Conservation (phyloP, 2,888 invertebrate species). For the Xestobium rufovillosum region DNA sequence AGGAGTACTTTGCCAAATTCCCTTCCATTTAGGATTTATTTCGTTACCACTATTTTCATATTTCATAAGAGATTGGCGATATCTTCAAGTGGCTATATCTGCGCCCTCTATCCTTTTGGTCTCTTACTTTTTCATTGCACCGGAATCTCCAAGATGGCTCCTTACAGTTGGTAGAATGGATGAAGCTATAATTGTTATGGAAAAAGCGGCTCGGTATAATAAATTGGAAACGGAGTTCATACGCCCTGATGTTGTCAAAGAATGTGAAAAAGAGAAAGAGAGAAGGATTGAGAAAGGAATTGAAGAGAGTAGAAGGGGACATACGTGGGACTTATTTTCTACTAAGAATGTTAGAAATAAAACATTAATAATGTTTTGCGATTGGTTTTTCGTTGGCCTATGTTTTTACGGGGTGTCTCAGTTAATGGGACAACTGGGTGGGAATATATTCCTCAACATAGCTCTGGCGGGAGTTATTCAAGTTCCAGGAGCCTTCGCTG, state of each 20-base stretch:
- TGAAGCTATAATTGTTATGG: slow-evolving; percentile 52
- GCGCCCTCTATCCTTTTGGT: slow-evolving; percentile 50
- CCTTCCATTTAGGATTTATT: slow-evolving; percentile 47
- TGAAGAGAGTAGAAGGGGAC: slow-evolving; percentile 38
- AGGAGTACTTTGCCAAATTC: slow-evolving; percentile 48
- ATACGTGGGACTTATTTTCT: slow-evolving; percentile 53
- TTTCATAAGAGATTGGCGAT: slow-evolving; percentile 46
- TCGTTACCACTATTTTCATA: slow-evolving; percentile 46
- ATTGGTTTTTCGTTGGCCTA: slow-evolving; percentile 72
- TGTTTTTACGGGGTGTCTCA: slow-evolving; percentile 75
- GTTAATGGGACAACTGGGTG: slow-evolving; percentile 65
- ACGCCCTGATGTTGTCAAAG: slow-evolving; percentile 25
- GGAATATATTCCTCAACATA: slow-evolving; percentile 69
- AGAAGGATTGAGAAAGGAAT: too few relatives aligned
- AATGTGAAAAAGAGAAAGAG: slow-evolving; percentile 36
- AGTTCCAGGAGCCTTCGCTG: slow-evolving; percentile 41
- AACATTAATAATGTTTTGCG: slow-evolving; percentile 59
- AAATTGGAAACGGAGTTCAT: slow-evolving; percentile 27
- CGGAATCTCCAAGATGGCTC: slow-evolving; percentile 70
- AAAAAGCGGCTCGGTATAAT: slow-evolving; percentile 50
- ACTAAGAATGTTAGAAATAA: slow-evolving; percentile 57
- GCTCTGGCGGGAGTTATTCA: slow-evolving; percentile 62
- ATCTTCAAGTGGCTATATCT: slow-evolving; percentile 46
- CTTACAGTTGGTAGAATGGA: slow-evolving; percentile 55
- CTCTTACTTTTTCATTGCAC: slow-evolving; percentile 55